phyloP scores from a whole-genome alignment of 2,888 invertebrate genomes.

The Drosophila barbarae region DNA sequence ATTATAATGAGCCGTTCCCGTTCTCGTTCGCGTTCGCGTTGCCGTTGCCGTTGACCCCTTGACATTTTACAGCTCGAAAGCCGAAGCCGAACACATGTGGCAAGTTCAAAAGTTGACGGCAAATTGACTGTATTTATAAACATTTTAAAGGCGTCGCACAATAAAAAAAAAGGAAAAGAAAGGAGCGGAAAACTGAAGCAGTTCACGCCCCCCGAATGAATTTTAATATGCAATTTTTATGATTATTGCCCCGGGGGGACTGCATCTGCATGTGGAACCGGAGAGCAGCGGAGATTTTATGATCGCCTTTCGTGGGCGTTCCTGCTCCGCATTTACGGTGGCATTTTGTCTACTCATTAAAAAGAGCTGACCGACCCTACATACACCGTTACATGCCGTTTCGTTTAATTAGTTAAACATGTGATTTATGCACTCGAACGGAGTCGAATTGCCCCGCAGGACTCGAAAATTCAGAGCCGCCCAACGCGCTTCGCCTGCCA shows the following conservation, averaged over 20 bases:
- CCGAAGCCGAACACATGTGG: slow-evolving; percentile 62
- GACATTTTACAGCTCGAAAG: slow-evolving; percentile 50
- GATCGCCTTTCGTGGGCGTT: slow-evolving; percentile 44
- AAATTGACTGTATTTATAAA: slow-evolving; percentile 74
- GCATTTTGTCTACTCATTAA: slow-evolving; percentile 49
- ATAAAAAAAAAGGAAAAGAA: slow-evolving; percentile 27
- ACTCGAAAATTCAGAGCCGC: slow-evolving; percentile 1
- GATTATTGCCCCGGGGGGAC: slow-evolving; percentile 43
- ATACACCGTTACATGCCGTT: slow-evolving; percentile 50
- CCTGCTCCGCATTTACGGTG: slow-evolving; percentile 45
- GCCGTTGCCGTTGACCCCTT: slow-evolving; percentile 55
- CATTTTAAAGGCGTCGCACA: slow-evolving; percentile 54
- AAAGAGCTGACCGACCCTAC: slow-evolving; percentile 26
- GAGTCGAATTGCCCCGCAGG: slow-evolving; percentile 14
- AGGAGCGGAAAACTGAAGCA: slow-evolving; percentile 21
- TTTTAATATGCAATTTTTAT: slow-evolving; percentile 64
- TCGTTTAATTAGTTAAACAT: slow-evolving; percentile 60
- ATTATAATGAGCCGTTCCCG: slow-evolving; percentile 36
- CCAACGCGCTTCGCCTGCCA: background rate
- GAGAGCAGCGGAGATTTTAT: slow-evolving; percentile 44
- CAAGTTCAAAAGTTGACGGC: slow-evolving; percentile 71
- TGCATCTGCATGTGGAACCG: slow-evolving; percentile 20
- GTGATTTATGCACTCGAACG: slow-evolving; percentile 50
- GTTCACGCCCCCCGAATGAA: slow-evolving; percentile 54
- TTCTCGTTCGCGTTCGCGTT: slow-evolving; percentile 17